A percentile compares a stretch with the other conserved stretches of the same genome.
phyloP scores from a whole-genome alignment of 2,797 vertebrate species.

The Platyrinchus mystaceus region DNA sequence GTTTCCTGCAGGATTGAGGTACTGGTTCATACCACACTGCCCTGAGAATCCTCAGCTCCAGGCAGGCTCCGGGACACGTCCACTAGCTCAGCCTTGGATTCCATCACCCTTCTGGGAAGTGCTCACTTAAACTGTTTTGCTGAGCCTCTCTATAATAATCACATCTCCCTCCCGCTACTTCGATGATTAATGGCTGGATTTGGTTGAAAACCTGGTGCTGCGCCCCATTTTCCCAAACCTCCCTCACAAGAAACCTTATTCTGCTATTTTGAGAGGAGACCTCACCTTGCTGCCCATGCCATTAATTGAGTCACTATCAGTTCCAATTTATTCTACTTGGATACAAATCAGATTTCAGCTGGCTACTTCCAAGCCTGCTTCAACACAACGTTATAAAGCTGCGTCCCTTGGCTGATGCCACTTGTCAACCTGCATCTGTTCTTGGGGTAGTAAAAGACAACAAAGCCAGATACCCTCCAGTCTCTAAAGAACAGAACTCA shows the following conservation, averaged over 20 bases:
- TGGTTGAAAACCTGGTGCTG: background rate
- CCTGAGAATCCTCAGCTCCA: background rate
- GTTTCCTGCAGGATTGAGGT: background rate
- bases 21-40: accelerated
- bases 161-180: background rate
- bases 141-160: background rate
- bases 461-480: conserved; percentile 13
- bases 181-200: conserved; percentile 28
- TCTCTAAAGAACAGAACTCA: conserved; percentile 10
- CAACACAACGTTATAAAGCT: conserved; percentile 45
- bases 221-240: background rate
- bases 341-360: conserved; percentile 63
- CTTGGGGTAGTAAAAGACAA: conserved; percentile 21
- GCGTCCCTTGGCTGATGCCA: conserved; percentile 44
- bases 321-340: conserved; percentile 62
- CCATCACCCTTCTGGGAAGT: background rate
- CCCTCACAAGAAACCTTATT: conserved; percentile 13
- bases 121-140: background rate
- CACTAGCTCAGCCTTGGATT: background rate
- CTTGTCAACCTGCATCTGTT: conserved; percentile 62
- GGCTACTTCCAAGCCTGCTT: conserved; percentile 40
- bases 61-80: background rate
- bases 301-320: conserved; percentile 65
- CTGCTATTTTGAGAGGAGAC: conserved; percentile 41
- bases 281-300: conserved; percentile 34